Base-by-base conservation (phyloP, 2,888 invertebrate species). In the Rugalucina vietnamica region DNA sequence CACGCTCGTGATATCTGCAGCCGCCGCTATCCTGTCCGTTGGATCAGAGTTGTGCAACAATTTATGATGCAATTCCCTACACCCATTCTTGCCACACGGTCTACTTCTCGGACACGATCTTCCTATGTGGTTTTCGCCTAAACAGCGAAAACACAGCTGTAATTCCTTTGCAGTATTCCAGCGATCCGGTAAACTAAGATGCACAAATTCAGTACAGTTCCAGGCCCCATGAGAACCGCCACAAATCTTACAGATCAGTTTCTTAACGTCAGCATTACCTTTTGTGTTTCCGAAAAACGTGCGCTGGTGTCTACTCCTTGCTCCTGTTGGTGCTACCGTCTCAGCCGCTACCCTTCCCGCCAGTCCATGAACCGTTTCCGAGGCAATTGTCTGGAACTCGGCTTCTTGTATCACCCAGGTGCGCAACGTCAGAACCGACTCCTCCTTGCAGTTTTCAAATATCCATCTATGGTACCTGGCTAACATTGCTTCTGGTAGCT, bases 381-480 rank as follows among this genome's bases (percentile, higher is more conserved):
- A 8, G 12, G 79, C 79, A 1, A 70, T 76, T 12, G 73, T 65
- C 14, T 54, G 29, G 37, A 76, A 76, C 72, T 83, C 79, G 21
- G 79, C 27, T 50, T 83, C 79, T 60, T 83, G 76, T 0, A 71
- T 57, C 14, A 83, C 49, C 79, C 75, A 79, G 5, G 69, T 49
- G 14, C 71, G 21, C n/a, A 79, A 49, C n/a, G 36, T n/a, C 27
- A 73, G 43, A 14, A 82, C 82, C 24, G 74, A 71, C 29, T 79
- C 79, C 14, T 14, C 37, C 54, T 70, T 49, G 21, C 36, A 3
- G 1, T 79, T 79, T 69, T 83, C 82, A 43, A 49, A 79, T 18
- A 83, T 65, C 76, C 76, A 76, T 5, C 76, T 29, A 72, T 83
- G 79, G 24, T 83, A 83, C 43, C 69, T 75, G 21, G 76, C n/a